Evolutionary conservation across 2,797 vertebrate species (phyloP).

Genomic region (Ceryle rudis): DNA sequence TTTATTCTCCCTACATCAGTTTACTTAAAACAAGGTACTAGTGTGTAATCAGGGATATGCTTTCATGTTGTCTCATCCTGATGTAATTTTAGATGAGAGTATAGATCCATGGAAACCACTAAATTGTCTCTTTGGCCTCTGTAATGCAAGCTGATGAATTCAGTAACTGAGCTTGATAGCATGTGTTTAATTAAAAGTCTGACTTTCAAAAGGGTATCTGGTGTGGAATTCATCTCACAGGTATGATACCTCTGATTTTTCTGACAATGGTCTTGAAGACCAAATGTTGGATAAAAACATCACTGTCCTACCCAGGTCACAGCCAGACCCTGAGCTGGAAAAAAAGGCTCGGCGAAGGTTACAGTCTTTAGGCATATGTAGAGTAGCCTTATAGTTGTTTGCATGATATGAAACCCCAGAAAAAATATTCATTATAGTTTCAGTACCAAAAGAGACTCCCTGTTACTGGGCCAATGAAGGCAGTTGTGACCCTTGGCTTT

Average conservation of each 20-base stretch:
- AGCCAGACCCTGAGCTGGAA: neutral
- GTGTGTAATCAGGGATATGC: neutral
- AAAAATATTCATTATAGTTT: neutral
- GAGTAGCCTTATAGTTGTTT: neutral
- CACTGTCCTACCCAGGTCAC: neutral
- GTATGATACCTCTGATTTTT: neutral
- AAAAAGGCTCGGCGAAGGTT: neutral
- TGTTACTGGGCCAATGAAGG: neutral
- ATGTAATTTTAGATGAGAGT: neutral
- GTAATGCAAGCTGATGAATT: neutral
- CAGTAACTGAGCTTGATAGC: neutral
- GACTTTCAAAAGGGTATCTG: neutral
- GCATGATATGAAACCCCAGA: neutral
- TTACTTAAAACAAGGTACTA: neutral
- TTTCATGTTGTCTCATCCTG: neutral
- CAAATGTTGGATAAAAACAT: neutral
- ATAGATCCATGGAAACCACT: neutral
- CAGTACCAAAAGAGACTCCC: neutral
- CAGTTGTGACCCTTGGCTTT: neutral
- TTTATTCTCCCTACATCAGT: neutral
- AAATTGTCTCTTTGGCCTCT: neutral
- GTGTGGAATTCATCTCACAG: neutral
- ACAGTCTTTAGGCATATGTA: neutral
- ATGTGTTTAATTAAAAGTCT: neutral
- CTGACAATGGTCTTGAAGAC: neutral